Percentiles rank a stretch among this genome's conserved stretches.
These are phyloP conservation scores for Nanorana parkeri DNA, from an alignment of 2,113 vertebrate species.

Conservation along the genomic window DNA sequence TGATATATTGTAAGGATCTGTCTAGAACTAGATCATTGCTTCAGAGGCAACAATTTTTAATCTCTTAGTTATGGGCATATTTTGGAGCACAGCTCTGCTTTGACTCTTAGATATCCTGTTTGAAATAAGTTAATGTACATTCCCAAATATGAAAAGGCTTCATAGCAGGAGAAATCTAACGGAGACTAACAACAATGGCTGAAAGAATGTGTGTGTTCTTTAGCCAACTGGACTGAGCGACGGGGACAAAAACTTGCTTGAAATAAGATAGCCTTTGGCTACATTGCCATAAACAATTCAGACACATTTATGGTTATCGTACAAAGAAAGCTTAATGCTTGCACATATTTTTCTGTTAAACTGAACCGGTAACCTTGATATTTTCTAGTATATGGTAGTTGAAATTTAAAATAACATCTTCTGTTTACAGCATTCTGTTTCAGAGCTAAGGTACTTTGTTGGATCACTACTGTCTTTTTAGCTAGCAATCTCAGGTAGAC, in stretches of 20 bases:
- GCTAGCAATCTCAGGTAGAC: too few relatives aligned
- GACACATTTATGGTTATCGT: neutral
- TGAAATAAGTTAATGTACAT: constrained; percentile 7
- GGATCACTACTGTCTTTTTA: too few relatives aligned
- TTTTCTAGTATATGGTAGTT: too few relatives aligned
- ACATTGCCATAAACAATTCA: neutral
- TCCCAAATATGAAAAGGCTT: neutral
- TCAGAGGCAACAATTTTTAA: neutral
- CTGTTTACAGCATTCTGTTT: too few relatives aligned
- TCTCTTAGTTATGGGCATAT: neutral
- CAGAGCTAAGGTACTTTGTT: too few relatives aligned
- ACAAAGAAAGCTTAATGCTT: neutral
- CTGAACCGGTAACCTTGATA: too few relatives aligned
- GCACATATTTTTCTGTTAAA: too few relatives aligned
- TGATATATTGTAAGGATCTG: neutral
- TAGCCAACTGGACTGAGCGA: neutral
- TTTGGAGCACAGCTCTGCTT: neutral
- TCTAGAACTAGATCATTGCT: neutral
- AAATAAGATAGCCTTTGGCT: constrained; percentile 14
- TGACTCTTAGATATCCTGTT: constrained; percentile 12
- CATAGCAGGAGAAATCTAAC: constrained; percentile 1
- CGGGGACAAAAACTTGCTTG: neutral
- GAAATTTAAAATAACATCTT: too few relatives aligned
- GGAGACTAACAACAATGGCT: constrained; percentile 22
- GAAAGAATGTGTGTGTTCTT: constrained; percentile 21